These are phyloP conservation scores for Diadema setosum DNA, from an alignment of 35 echinoderm and acorn worm species.

Conservation along the genomic window DNA sequence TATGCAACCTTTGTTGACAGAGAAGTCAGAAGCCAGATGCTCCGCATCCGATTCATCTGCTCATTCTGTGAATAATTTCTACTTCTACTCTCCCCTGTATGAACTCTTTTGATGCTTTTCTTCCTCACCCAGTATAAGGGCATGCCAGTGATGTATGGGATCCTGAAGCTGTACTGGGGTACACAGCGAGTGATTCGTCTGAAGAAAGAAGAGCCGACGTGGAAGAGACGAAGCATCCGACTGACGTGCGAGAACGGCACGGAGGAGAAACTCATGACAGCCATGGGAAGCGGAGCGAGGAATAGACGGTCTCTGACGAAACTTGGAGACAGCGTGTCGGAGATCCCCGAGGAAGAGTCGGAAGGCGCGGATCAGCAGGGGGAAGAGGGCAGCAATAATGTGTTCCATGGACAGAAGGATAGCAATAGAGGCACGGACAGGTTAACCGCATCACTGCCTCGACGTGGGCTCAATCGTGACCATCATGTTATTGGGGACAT, in stretches of 20 bases:
- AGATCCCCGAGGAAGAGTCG: not conserved
- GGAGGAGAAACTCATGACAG: constrained; percentile 40
- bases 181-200: constrained; percentile 80
- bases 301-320: constrained; percentile 21
- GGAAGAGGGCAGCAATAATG: not conserved
- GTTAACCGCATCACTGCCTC: not conserved
- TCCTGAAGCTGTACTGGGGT: constrained; percentile 84
- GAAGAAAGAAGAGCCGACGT: constrained; percentile 75
- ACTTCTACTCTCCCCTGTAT: not conserved
- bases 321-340: not conserved
- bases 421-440: too few species aligned
- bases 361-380: not conserved
- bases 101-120: not conserved
- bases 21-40: not conserved
- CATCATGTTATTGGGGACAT: not conserved
- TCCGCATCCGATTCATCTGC: not conserved
- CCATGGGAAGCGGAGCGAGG: constrained; percentile 41
- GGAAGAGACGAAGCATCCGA: constrained; percentile 73
- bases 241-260: constrained; percentile 47
- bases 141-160: constrained; percentile 39
- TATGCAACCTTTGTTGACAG: not conserved
- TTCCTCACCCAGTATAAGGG: not conserved
- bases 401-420: not conserved
- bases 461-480: not conserved
- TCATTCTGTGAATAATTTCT: not conserved